Percentiles rank a stretch among this genome's conserved stretches.
These are phyloP conservation scores for Priocnemis perturbator DNA, from an alignment of 2,888 invertebrate species.

Conservation along the genomic window DNA sequence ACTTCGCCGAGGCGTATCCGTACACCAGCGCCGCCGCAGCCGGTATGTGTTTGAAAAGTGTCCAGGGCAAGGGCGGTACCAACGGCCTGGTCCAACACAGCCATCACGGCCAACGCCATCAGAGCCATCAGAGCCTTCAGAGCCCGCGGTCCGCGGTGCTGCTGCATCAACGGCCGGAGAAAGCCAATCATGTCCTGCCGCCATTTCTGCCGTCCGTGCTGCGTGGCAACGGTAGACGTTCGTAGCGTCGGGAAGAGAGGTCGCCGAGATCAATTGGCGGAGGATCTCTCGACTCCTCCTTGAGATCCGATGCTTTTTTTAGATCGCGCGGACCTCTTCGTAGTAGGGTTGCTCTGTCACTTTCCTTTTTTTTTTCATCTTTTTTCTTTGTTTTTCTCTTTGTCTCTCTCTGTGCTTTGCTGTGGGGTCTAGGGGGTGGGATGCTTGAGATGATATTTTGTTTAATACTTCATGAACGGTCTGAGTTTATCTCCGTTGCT, in stretches of 20 bases:
- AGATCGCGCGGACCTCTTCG: not conserved
- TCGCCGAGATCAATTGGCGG: too few relatives aligned
- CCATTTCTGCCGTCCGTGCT: conserved; percentile 70
- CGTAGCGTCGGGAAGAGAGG: too few relatives aligned
- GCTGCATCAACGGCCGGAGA: conserved; percentile 45
- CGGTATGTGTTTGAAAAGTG: conserved; percentile 76
- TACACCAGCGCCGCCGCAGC: conserved; percentile 83
- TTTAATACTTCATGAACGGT: too few relatives aligned
- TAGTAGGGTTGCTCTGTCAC: too few relatives aligned
- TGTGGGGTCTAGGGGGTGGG: not conserved
- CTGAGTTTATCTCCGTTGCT: too few relatives aligned
- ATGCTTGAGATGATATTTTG: too few relatives aligned
- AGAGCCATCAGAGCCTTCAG: conserved; percentile 28
- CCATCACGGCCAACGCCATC: conserved; percentile 48
- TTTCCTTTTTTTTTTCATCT: too few relatives aligned
- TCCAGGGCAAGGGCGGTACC: conserved; percentile 62
- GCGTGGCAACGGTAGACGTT: conserved; percentile 70
- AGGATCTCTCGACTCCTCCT: too few relatives aligned
- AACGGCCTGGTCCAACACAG: conserved; percentile 61
- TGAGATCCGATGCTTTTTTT: not conserved
- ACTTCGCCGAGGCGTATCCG: conserved; percentile 82
- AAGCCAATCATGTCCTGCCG: conserved; percentile 65
- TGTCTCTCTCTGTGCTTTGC: conserved; percentile 1
- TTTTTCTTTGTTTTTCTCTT: not conserved
- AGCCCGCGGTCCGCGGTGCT: conserved; percentile 36